A percentile compares a stretch with the other conserved stretches of the same genome.
Conservation (phyloP, 2,888 invertebrate genomes). For the Euplexia lucipara region DNA sequence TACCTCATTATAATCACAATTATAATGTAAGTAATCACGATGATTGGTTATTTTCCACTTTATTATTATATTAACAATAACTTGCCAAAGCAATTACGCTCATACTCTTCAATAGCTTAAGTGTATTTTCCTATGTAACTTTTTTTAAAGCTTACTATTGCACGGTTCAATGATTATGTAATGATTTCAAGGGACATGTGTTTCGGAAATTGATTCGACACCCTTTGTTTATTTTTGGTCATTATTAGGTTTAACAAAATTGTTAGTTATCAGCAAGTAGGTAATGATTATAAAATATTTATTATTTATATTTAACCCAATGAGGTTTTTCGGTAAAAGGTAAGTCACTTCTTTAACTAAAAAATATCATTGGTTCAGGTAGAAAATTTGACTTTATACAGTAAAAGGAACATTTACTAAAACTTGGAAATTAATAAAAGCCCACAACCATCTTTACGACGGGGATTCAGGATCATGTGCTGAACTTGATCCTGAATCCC, state of each 20-base stretch:
- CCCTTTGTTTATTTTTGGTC: conserved; percentile 40
- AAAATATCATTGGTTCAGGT: too few species aligned
- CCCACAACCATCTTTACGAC: too few species aligned
- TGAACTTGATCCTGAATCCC: too few species aligned
- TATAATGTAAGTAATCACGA: conserved; percentile 27
- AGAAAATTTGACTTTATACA: too few species aligned
- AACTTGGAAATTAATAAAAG: too few species aligned
- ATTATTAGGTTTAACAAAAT: background rate
- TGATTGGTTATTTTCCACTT: conserved; percentile 38
- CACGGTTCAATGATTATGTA: conserved; percentile 43
- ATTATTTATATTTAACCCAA: too few species aligned
- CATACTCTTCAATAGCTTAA: fast-evolving
- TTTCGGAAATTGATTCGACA: conserved; percentile 27
- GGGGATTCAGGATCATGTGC: too few species aligned
- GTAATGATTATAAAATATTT: too few species aligned
- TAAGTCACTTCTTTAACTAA: too few species aligned
- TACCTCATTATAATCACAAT: conserved; percentile 27
- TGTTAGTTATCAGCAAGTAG: background rate
- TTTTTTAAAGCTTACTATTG: conserved; percentile 34
- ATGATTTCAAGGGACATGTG: conserved; percentile 49
- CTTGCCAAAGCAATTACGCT: background rate
- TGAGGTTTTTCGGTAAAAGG: too few species aligned
- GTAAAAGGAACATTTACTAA: too few species aligned
- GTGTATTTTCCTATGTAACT: background rate
- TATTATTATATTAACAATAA: conserved; percentile 9